Conservation (phyloP, 2,797 vertebrate genomes). For the Philypnodon macrostomus region DNA sequence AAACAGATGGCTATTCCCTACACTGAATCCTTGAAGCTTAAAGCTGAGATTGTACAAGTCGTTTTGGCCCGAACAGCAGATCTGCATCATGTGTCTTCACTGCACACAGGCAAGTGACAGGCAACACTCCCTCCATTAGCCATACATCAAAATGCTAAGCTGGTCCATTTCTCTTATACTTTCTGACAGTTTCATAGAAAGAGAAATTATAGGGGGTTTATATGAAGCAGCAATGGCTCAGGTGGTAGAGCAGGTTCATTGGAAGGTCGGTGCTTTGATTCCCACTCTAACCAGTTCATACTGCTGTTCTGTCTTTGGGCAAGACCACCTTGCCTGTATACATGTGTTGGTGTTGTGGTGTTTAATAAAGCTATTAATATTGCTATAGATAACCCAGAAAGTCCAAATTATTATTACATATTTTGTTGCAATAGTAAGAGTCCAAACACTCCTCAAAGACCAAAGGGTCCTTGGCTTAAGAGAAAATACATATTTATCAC, state of each 20-base stretch:
- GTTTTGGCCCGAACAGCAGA: constrained; percentile 5
- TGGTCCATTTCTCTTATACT: not conserved
- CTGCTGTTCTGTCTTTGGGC: too few relatives aligned
- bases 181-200: constrained; percentile 5
- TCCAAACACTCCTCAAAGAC: constrained; percentile 12
- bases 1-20: constrained; percentile 10
- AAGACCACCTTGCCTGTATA: too few relatives aligned
- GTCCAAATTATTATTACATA: not conserved
- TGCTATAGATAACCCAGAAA: not conserved
- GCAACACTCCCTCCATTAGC: constrained; percentile 6
- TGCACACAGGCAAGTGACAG: constrained; percentile 4
- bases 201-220: too few relatives aligned
- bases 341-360: too few relatives aligned
- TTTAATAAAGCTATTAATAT: too few relatives aligned
- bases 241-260: too few relatives aligned
- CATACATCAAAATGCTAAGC: constrained; percentile 13
- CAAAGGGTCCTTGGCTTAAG: not conserved
- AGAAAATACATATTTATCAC: constrained; percentile 1
- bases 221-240: too few relatives aligned
- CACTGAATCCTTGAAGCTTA: constrained; percentile 9
- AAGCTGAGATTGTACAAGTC: constrained; percentile 4
- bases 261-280: too few relatives aligned
- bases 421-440: not conserved
- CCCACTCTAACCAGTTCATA: too few relatives aligned
- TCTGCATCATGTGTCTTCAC: constrained; percentile 6